Percentiles rank a stretch among this genome's conserved stretches.
phyloP scores from a whole-genome alignment of 2,888 invertebrate species.

The Mimas tiliae region DNA sequence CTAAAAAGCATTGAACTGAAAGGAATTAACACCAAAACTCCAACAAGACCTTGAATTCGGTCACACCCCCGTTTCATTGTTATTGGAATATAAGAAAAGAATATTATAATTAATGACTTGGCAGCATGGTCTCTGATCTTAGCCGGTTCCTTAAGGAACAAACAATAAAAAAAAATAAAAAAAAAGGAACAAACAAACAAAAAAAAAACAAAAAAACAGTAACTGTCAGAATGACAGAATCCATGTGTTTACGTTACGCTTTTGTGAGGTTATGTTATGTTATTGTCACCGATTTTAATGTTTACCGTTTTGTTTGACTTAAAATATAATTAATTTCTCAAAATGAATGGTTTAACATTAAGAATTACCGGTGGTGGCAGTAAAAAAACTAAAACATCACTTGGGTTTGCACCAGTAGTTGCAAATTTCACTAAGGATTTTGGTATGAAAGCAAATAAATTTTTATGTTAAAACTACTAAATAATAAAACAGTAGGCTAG shows the following conservation, averaged over 20 bases:
- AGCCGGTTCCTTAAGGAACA: too few species aligned
- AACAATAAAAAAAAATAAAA: too few species aligned
- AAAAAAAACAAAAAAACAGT: neutral
- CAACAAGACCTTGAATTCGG: too few species aligned
- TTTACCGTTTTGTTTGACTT: neutral
- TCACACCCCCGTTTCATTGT: too few species aligned
- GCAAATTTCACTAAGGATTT: slow-evolving; percentile 39
- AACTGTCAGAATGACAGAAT: neutral
- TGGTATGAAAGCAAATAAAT: slow-evolving; percentile 33
- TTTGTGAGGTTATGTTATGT: slow-evolving; percentile 15
- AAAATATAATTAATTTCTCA: slow-evolving; percentile 26
- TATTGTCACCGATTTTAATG: neutral
- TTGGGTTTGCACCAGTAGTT: slow-evolving; percentile 51
- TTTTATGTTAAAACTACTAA: neutral
- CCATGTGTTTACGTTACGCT: slow-evolving; percentile 10
- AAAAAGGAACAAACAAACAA: too few species aligned
- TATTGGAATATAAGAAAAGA: too few species aligned
- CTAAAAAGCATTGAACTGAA: too few species aligned
- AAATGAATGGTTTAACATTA: slow-evolving; percentile 64
- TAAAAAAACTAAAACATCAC: slow-evolving; percentile 55
- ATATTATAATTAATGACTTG: too few species aligned
- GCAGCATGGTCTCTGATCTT: too few species aligned
- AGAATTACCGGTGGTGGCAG: slow-evolving; percentile 59
- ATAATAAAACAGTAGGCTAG: too few species aligned
- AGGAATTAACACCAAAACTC: too few species aligned